Evolutionary conservation across 2,888 invertebrate genomes (phyloP), one percentile per base, ranked within the genome.

Genomic region (Nomada hirtipes): DNA sequence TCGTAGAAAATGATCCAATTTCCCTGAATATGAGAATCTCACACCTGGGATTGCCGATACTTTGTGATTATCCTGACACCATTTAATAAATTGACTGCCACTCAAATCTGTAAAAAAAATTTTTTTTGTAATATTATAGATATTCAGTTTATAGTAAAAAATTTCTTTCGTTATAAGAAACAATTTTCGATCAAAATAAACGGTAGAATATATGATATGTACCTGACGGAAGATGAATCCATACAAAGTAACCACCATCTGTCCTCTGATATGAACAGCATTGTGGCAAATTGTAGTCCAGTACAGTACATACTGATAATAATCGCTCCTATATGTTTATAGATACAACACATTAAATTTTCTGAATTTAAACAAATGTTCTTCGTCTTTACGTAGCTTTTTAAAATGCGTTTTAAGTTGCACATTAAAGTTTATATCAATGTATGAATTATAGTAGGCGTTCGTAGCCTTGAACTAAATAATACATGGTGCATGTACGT

Each of bases 171-270:
- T 18, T 36, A 42, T 10, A 50, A 29, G 3, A 18, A 47, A 23
- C 20, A 53, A n/a, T 75, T 47, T 53, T 53, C 11, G 7, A 26
- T 47, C 11, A 59, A 59, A 65, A 20, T 29, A 26, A 26, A 26
- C 26, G 26, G 26, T 26, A 26, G 26, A 26, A 26, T 26, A 26
- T 26, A 0, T 26, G 2, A 26, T 26, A 18, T 23, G 81, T 86
- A 92, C 93, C 91, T 82, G 90, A 84, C 0, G 96, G 96, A 61
- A 96, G 91, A 79, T 92, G 91, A 68, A 96, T 91, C 96, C 96
- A 96, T 61, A 96, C 91, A 82, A 96, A 96, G 87, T 95, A 96
- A 13, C 96, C 96, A 2, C 96, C 96, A 82, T 89, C 82, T 4
- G 95, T 95, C 61, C 91, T 89, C 1, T 89, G 75, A 84, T 94